phyloP scores from a whole-genome alignment of 1,140 invertebrate species.

The Drosophila littoralis region DNA sequence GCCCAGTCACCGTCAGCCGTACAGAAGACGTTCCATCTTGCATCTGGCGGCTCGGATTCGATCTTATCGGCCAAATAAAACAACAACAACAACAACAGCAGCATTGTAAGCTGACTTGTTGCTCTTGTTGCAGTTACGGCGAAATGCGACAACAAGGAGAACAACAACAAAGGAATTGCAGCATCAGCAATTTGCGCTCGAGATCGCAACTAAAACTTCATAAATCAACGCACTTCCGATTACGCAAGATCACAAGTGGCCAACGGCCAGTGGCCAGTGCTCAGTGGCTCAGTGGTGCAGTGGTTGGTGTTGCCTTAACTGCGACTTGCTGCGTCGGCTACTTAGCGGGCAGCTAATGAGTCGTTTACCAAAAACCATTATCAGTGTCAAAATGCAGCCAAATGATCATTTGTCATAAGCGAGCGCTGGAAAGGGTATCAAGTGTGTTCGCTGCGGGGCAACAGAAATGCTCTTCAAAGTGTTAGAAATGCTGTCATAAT shows the following conservation, averaged over 20 bases:
- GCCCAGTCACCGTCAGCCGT: slow-evolving; percentile 29
- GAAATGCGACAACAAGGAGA: slow-evolving; percentile 39
- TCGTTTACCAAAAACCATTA: slow-evolving; percentile 75
- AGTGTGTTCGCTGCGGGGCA: background rate
- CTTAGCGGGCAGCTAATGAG: slow-evolving; percentile 66
- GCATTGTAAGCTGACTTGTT: slow-evolving; percentile 18
- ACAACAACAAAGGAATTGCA: slow-evolving; percentile 5
- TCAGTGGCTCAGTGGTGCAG: too few relatives aligned
- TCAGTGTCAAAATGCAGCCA: slow-evolving; percentile 68
- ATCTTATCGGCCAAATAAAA: slow-evolving; percentile 59
- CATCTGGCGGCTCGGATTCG: slow-evolving; percentile 54
- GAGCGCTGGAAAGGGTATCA: background rate
- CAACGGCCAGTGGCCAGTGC: too few relatives aligned
- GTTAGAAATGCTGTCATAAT: slow-evolving; percentile 28
- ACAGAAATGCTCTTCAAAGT: slow-evolving; percentile 3
- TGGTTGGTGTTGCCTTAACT: slow-evolving; percentile 2
- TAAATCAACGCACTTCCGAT: slow-evolving; percentile 77
- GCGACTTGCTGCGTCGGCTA: slow-evolving; percentile 42
- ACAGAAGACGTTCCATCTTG: slow-evolving; percentile 26
- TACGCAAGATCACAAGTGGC: slow-evolving; percentile 22
- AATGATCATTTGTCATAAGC: slow-evolving; percentile 64
- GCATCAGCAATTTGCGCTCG: slow-evolving; percentile 36
- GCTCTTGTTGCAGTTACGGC: slow-evolving; percentile 42
- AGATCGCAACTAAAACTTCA: slow-evolving; percentile 51
- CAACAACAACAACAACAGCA: slow-evolving; percentile 21